Base-by-base conservation (phyloP, 2,888 invertebrate species). In the Cyrtodaria siliqua region DNA sequence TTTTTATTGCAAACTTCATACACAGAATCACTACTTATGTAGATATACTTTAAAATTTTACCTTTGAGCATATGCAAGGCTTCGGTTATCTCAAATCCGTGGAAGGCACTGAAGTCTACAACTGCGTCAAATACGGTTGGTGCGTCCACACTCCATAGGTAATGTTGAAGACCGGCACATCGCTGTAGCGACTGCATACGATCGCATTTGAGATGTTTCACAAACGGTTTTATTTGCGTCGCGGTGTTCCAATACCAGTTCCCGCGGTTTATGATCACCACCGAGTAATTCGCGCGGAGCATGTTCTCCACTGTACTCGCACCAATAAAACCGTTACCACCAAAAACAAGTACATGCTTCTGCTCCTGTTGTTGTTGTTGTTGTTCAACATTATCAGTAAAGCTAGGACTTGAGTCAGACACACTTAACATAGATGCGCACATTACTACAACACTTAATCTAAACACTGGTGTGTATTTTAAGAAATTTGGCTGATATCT, bases 321-420 rank as follows among this genome's bases (percentile, higher is more conserved):
- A 18, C 94, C 94, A 16, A 94, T 91, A 72, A 94, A 93, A 8
- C 94, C 94, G 83, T 94, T 94, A 20, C 94, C 94, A 33, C 94
- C 94, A 73, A 94, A 93, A 4, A 93, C 90, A 16, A 92, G 71
- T 40, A 91, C 83, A n/a, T 74, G 80, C 57, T 68, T 72, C 40
- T 24, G 52, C 2, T 27, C 20, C 18, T 18, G 50, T 16, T 52
- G 14, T 62, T 49, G 24, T 62, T 33, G 33, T 62, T 49, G 24
- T 62, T 33, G 33, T 33, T 33, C 33, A 33, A 4, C 12, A 33
- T 33, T 12, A 33, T 4, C 33, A 33, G n/a, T n/a, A n/a, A n/a
- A n/a, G n/a, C 33, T 4, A 8, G 33, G 33, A 33, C 33, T 33
- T 33, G 33, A 33, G 33, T 33, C 33, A 33, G 12, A 4, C 4